phyloP scores from a whole-genome alignment of 2,888 invertebrate species.

The Gymnosoma rotundatum region DNA sequence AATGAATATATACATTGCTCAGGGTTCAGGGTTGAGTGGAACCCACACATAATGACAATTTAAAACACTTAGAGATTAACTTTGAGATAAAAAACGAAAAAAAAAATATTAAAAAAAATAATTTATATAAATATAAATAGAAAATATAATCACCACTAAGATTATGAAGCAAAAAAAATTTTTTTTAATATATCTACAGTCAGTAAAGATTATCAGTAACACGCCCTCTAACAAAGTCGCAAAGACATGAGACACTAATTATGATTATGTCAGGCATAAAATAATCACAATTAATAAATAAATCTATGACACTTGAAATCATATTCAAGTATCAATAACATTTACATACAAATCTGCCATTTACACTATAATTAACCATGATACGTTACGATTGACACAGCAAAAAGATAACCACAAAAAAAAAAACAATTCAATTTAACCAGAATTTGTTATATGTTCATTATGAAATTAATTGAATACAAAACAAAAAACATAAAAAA shows the following conservation, averaged over 20 bases:
- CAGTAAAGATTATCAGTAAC: background rate
- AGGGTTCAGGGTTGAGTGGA: constrained; percentile 48
- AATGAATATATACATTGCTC: constrained; percentile 6
- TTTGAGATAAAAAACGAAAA: background rate
- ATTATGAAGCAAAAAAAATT: background rate
- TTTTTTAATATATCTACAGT: background rate
- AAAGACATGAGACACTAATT: constrained; percentile 12
- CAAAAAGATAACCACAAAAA: background rate
- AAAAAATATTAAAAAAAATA: background rate
- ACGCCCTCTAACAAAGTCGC: constrained; percentile 28
- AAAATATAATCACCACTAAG: constrained; percentile 6
- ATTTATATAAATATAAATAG: constrained; percentile 19
- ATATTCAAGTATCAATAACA: constrained; percentile 41
- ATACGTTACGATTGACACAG: background rate
- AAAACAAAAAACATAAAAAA: too few relatives aligned
- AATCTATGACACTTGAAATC: constrained; percentile 13
- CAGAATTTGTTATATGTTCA: background rate
- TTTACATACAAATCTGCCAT: constrained; percentile 22
- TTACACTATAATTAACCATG: constrained; percentile 41
- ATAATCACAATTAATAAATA: constrained; percentile 16
- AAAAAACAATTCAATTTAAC: background rate
- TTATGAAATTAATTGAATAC: too few relatives aligned
- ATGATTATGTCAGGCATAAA: constrained; percentile 34
- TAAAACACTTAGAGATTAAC: background rate
- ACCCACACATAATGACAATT: constrained; percentile 1